These are phyloP conservation scores for Enteromius anoplus DNA, from an alignment of 2,797 vertebrate species.

Conservation along the genomic window DNA sequence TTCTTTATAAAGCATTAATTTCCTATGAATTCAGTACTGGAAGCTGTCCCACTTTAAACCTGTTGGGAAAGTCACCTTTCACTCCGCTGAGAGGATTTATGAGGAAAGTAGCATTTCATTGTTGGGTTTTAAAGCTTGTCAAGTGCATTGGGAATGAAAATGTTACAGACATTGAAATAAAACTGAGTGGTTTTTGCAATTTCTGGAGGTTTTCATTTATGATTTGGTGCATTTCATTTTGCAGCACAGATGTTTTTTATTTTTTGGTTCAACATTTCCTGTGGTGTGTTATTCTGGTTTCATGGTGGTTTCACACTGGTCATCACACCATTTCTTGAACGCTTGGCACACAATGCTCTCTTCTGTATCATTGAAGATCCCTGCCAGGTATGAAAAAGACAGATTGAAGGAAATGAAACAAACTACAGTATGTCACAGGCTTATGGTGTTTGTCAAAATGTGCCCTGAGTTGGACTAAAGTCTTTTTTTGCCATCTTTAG, in stretches of 20 bases:
- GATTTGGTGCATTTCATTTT: background rate
- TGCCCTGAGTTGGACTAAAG: background rate
- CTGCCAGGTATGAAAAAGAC: slow-evolving; percentile 57
- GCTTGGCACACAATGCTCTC: slow-evolving; percentile 70
- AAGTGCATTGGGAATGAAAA: slow-evolving; percentile 34
- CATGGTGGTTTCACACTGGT: slow-evolving; percentile 56
- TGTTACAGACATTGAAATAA: slow-evolving; percentile 51
- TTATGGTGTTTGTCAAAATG: background rate
- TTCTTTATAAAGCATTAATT: background rate
- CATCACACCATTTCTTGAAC: slow-evolving; percentile 71
- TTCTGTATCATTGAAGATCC: slow-evolving; percentile 72
- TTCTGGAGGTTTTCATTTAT: slow-evolving; percentile 25
- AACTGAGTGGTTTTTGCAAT: slow-evolving; percentile 45
- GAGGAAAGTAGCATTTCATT: background rate
- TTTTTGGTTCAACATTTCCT: background rate
- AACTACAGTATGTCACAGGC: background rate
- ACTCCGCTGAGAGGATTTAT: background rate
- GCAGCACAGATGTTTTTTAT: background rate
- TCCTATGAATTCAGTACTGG: background rate
- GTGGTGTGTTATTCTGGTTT: background rate
- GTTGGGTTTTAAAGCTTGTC: slow-evolving; percentile 28
- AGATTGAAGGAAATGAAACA: background rate
- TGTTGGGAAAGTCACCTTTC: slow-evolving; percentile 1
- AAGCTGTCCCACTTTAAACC: background rate
- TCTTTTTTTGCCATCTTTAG: background rate